Percentiles rank a stretch among this genome's conserved stretches.
Evolutionary conservation across 1,140 invertebrate species (phyloP).

Genomic region (Drosophila rufa): DNA sequence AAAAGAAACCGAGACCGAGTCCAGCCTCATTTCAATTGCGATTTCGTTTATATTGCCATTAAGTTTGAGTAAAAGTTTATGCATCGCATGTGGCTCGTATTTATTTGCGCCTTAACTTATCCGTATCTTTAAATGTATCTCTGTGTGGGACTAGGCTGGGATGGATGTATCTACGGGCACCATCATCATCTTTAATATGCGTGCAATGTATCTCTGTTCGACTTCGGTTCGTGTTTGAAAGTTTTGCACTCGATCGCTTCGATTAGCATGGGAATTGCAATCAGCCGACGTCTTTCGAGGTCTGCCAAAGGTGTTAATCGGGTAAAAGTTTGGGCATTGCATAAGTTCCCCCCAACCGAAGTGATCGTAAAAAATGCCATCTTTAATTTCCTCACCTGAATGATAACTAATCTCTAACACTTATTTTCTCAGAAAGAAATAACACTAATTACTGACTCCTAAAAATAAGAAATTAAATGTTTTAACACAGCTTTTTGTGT

Average conservation of each 20-base stretch:
- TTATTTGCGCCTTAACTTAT: constrained; percentile 12
- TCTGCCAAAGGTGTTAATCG: constrained; percentile 44
- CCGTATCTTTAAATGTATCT: background rate
- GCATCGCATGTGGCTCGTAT: constrained; percentile 15
- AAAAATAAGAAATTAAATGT: background rate
- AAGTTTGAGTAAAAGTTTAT: constrained; percentile 19
- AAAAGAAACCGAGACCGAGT: background rate
- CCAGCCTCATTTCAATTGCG: constrained; percentile 12
- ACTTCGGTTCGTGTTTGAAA: constrained; percentile 47
- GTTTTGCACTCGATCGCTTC: constrained; percentile 48
- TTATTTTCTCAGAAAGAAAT: background rate
- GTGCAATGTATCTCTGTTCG: constrained; percentile 31
- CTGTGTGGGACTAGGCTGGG: constrained; percentile 2
- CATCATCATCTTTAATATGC: constrained; percentile 44
- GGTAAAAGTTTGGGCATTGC: constrained; percentile 37
- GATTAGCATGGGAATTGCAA: constrained; percentile 57
- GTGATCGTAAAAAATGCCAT: constrained; percentile 16
- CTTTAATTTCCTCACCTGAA: background rate
- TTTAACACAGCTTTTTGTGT: background rate
- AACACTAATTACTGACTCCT: background rate
- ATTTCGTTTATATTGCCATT: constrained; percentile 23
- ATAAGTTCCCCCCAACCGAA: constrained; percentile 6
- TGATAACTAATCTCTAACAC: constrained; percentile 16
- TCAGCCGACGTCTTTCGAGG: constrained; percentile 16
- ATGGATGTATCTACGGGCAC: constrained; percentile 18